Evolutionary conservation across 1,140 invertebrate species (phyloP), one percentile per base, ranked within the genome.

Genomic region (Pogonus chalceus): DNA sequence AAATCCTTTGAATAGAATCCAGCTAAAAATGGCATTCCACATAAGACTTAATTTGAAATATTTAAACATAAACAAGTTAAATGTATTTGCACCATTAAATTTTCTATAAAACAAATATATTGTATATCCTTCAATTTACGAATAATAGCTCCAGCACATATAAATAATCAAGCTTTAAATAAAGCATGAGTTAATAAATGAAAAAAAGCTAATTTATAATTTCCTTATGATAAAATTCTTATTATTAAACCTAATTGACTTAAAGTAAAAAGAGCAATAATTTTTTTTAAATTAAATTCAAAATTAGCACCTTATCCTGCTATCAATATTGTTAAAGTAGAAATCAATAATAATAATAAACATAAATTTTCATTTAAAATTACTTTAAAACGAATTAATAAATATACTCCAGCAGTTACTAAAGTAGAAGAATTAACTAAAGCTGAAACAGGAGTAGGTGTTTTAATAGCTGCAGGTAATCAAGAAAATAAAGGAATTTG

Each of bases 341-440:
- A 65, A 65, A 75, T 63, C 65, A 71, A 73, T 61, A 65, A 60
- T 56, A 60, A 56, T 54, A 62, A 48, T 22, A 35, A 35, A 49
- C 59, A 43, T 50, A 61, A 48, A 46, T 35, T 62, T 59, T 59
- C 48, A 55, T 35, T 53, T 57, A 75, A 66, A 54, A 72, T 56
- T 61, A 60, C 55, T 73, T 72, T 71, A 76, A 79, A 79, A 4
- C 76, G 81, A 77, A 85, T 79, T 69, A 85, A 64, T 69, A 86
- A 72, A 78, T 82, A 86, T 57, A 86, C 73, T 0, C 82, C 83
- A 0, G 81, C 81, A 24, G 82, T 85, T 0, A 87, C 83, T 63
- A 86, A 76, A 56, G 82, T 86, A 23, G 82, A 86, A 58, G 82
- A 86, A 78, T 87, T 81, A 67, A 86, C 81, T 71, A 86, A 78